phyloP scores from a whole-genome alignment of 2,797 vertebrate genomes.

The Notolabrus celidotus region DNA sequence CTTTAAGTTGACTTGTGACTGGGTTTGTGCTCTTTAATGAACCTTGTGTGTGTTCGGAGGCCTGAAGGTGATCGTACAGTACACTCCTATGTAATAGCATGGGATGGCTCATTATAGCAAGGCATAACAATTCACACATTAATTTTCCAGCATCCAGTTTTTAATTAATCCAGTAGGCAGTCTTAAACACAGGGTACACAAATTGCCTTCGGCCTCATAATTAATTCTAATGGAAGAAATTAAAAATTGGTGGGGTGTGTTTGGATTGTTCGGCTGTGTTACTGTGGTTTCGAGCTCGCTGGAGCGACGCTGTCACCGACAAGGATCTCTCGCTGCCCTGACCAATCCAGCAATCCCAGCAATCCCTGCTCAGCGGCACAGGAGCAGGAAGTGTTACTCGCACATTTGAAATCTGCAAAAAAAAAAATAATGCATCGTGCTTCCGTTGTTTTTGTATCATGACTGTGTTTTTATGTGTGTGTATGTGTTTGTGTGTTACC shows the following conservation, averaged over 20 bases:
- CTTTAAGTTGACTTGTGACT: conserved; percentile 80
- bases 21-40: conserved; percentile 83
- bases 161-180: conserved; percentile 93
- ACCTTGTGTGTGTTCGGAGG: conserved; percentile 82
- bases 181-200: conserved; percentile 88
- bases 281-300: conserved; percentile 82
- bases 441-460: conserved; percentile 35
- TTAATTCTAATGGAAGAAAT: conserved; percentile 91
- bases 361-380: conserved; percentile 49
- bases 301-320: conserved; percentile 87
- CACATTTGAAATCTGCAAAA: conserved; percentile 27
- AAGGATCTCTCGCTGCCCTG: conserved; percentile 80
- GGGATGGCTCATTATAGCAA: conserved; percentile 89
- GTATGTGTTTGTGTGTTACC: conserved; percentile 24
- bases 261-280: conserved; percentile 84
- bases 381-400: conserved; percentile 35
- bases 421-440: conserved; percentile 14
- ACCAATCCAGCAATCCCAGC: conserved; percentile 72
- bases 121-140: conserved; percentile 90
- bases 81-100: conserved; percentile 87
- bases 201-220: conserved; percentile 91
- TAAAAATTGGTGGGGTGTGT: conserved; percentile 88
- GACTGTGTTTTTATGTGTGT: neutral
- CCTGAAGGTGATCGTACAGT: conserved; percentile 88
- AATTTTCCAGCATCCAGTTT: conserved; percentile 91